These are phyloP conservation scores for Chrysopilus asiliformis DNA, from an alignment of 2,888 invertebrate genomes.

Conservation along the genomic window DNA sequence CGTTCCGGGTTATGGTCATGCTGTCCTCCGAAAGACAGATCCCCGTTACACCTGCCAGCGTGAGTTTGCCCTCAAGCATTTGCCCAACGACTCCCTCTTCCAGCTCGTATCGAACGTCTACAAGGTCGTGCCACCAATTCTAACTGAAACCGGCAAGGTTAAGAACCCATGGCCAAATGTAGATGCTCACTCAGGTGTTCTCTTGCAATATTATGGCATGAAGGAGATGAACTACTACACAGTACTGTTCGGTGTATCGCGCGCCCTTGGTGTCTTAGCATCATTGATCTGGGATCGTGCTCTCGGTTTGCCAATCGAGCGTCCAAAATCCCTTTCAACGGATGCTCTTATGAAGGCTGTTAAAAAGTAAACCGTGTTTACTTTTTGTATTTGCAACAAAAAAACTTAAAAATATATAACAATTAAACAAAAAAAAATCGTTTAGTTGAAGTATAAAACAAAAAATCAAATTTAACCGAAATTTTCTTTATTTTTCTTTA, in stretches of 20 bases:
- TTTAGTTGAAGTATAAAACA: too few species aligned
- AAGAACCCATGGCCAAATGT: slow-evolving; percentile 92
- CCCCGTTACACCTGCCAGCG: slow-evolving; percentile 68
- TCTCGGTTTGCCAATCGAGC: slow-evolving; percentile 69
- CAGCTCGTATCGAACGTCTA: slow-evolving; percentile 66
- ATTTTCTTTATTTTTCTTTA: neutral
- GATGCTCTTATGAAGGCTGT: slow-evolving; percentile 38
- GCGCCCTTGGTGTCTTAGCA: slow-evolving; percentile 69
- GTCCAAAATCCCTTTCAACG: slow-evolving; percentile 68
- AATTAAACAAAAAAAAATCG: neutral
- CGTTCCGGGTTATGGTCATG: slow-evolving; percentile 82
- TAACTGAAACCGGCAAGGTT: slow-evolving; percentile 72
- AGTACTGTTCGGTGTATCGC: slow-evolving; percentile 76
- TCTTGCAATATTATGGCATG: slow-evolving; percentile 72
- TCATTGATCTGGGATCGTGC: slow-evolving; percentile 74
- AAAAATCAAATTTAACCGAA: slow-evolving; percentile 1
- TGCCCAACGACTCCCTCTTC: slow-evolving; percentile 71
- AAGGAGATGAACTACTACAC: slow-evolving; percentile 87
- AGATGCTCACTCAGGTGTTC: slow-evolving; percentile 78
- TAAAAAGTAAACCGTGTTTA: slow-evolving; percentile 25
- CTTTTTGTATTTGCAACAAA: slow-evolving; percentile 6
- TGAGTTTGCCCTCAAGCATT: slow-evolving; percentile 72
- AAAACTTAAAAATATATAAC: slow-evolving; percentile 6
- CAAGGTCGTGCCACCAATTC: slow-evolving; percentile 70
- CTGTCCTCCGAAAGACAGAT: slow-evolving; percentile 79